Evolutionary conservation across 2,797 vertebrate genomes (phyloP), one percentile per base, ranked within the genome.

Genomic region (Spea hammondii): DNA sequence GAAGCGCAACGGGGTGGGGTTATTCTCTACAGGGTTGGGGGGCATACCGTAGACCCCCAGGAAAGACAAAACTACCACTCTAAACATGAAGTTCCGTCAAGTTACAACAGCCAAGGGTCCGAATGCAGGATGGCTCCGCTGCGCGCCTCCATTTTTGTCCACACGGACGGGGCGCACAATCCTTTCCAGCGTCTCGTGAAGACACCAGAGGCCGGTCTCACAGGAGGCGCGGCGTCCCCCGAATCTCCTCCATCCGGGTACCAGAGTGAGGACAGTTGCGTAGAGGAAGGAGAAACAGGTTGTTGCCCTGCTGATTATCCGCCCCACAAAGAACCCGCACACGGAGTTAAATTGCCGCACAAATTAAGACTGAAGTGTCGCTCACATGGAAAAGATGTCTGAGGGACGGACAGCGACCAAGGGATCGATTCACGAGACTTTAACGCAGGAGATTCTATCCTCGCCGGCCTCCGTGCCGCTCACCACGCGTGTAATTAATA

Each of bases 301-400:
- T 74, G 44, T 1, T 73, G 75, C 57, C 55, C 74, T 12, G 48
- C 55, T 50, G 69, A 81, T 11, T 67, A 10, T 54, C 70, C 70
- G 5, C 53, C 70, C 44, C 72, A 55, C 57, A 70, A 70, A 49
- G 79, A 77, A 4, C 8, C 44, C 8, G 32, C 55, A 5, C n/a
- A 55, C 0, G 55, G n/a, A 1, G 80, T 82, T 6, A 82, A 82
- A 53, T n/a, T 82, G 7, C 80, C 80, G 0, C 80, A 82, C 66
- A 82, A 82, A 77, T 57, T 82, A 12, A 77, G 80, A 69, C 70
- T 82, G n/a, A 82, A 82, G 47, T 64, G 75, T 47, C 57, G 80
- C 1, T n/a, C 75, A 12, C 75, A 82, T 70, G 80, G 80, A 67
- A 70, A 73, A 6, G 80, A 82, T 49, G 14, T 57, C 2, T 74